A percentile compares a stretch with the other conserved stretches of the same genome.
Conservation (phyloP, 2,113 vertebrate species). For the Ciconia stormi region DNA sequence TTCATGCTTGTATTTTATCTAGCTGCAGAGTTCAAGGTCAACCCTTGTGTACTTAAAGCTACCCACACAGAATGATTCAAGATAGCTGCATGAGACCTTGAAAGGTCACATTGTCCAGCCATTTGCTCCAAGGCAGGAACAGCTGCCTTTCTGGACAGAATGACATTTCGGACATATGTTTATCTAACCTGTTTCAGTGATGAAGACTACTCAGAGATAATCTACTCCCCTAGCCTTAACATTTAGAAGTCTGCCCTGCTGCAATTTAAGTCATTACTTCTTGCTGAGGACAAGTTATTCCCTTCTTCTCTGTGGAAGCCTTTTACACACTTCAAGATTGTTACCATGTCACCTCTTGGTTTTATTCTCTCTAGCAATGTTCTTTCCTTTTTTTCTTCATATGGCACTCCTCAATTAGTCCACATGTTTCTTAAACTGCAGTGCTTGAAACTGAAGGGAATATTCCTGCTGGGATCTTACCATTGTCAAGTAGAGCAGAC, state of each 20-base stretch:
- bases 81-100: neutral
- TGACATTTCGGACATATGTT: neutral
- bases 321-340: neutral
- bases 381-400: neutral
- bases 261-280: neutral
- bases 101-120: neutral
- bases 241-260: neutral
- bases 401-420: neutral
- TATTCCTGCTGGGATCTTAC: neutral
- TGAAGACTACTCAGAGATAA: neutral
- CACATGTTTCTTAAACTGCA: neutral
- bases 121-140: conserved; percentile 6
- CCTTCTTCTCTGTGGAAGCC: neutral
- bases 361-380: neutral
- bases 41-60: neutral
- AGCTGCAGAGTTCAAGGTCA: neutral
- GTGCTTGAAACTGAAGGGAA: neutral
- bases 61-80: neutral
- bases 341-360: neutral
- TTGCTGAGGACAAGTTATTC: neutral
- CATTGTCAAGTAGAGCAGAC: neutral
- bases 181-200: neutral
- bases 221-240: neutral
- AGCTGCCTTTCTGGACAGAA: neutral
- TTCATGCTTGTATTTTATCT: neutral